Conservation (phyloP, 92 coral and sea anemone genomes). For the Zoanthus solanderi region DNA sequence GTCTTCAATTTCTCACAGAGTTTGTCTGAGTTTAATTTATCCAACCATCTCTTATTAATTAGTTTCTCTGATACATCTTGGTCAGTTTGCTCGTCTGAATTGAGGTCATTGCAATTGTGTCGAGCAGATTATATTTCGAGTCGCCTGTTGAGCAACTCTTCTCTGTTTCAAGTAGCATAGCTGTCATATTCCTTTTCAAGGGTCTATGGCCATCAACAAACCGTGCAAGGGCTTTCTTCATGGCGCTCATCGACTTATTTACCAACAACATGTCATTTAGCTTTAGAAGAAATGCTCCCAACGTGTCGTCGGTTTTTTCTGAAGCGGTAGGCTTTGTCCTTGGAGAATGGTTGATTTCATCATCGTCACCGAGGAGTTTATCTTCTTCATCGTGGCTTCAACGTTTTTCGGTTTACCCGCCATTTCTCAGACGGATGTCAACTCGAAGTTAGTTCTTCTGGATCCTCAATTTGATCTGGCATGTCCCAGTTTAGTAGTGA, state of each 20-base stretch:
- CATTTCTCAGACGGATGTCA: not conserved
- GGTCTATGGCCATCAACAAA: not conserved
- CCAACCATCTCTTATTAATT: slow-evolving; percentile 29
- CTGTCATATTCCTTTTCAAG: not conserved
- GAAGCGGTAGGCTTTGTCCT: not conserved
- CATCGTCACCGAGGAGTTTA: not conserved
- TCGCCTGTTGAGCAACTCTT: slow-evolving; percentile 26
- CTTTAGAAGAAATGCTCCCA: not conserved
- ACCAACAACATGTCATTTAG: not conserved
- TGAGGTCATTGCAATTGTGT: slow-evolving; percentile 49
- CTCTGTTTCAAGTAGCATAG: slow-evolving; percentile 4
- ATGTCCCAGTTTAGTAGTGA: not conserved
- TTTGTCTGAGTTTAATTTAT: slow-evolving; percentile 26
- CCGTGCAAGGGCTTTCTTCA: slow-evolving; percentile 25
- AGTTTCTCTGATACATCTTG: slow-evolving; percentile 52
- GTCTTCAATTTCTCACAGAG: slow-evolving; percentile 24
- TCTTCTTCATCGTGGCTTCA: too few species aligned
- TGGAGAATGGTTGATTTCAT: not conserved
- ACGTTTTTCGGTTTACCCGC: not conserved
- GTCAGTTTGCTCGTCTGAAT: slow-evolving; percentile 55
- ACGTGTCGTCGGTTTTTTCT: not conserved
- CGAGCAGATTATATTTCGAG: slow-evolving; percentile 38
- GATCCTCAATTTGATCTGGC: not conserved
- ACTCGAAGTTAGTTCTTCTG: too few species aligned
- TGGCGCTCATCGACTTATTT: slow-evolving; percentile 12